These are phyloP conservation scores for Nysson spinosus DNA, from an alignment of 2,888 invertebrate genomes.

Conservation along the genomic window DNA sequence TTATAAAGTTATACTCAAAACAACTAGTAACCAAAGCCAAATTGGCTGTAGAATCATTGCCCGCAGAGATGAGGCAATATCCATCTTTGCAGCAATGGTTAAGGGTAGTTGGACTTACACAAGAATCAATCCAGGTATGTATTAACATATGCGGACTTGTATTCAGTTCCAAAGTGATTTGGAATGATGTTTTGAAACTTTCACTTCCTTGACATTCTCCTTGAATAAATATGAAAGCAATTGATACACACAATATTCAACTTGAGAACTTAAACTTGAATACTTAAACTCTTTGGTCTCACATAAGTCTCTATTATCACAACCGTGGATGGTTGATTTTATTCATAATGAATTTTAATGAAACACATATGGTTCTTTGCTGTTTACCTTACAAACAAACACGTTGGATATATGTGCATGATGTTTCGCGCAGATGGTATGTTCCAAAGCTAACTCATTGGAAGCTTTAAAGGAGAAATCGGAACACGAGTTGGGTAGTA, in stretches of 20 bases:
- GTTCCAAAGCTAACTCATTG: slow-evolving; percentile 85
- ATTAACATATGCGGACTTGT: slow-evolving; percentile 4
- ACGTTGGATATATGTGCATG: too few species aligned
- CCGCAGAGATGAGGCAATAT: slow-evolving; percentile 83
- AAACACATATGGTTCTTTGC: too few species aligned
- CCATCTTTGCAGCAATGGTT: slow-evolving; percentile 95
- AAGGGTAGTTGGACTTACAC: slow-evolving; percentile 90
- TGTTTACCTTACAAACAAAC: too few species aligned
- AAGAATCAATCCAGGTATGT: slow-evolving; percentile 84
- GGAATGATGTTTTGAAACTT: background rate
- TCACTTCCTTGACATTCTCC: background rate
- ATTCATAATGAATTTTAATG: too few species aligned
- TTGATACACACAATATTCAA: too few species aligned
- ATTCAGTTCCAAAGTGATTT: too few species aligned
- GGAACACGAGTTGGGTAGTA: slow-evolving; percentile 87
- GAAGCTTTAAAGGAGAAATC: slow-evolving; percentile 91
- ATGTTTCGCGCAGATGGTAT: slow-evolving; percentile 87
- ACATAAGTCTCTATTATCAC: too few species aligned
- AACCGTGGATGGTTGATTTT: too few species aligned
- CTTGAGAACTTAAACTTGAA: too few species aligned
- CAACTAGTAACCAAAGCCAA: slow-evolving; percentile 92
- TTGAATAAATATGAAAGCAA: background rate
- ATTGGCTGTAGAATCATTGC: slow-evolving; percentile 82
- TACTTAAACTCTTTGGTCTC: too few species aligned
- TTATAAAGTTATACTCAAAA: slow-evolving; percentile 94